Conservation (phyloP, 2,797 vertebrate genomes). For the Craterocephalus amniculus region DNA sequence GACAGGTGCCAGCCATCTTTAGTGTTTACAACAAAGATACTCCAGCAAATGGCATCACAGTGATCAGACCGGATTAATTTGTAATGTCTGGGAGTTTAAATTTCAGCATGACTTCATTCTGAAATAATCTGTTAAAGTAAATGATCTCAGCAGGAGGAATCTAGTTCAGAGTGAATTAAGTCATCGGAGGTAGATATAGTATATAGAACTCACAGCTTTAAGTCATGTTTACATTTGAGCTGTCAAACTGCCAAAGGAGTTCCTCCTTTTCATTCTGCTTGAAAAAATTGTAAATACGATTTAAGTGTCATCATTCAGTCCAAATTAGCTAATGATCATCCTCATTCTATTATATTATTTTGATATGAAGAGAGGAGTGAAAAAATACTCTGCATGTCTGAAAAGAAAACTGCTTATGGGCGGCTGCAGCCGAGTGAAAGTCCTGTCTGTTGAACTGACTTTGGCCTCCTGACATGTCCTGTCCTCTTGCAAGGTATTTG, state of each 20-base stretch:
- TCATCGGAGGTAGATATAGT: constrained; percentile 41
- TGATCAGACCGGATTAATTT: constrained; percentile 74
- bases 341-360: constrained; percentile 28
- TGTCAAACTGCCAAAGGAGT: constrained; percentile 32
- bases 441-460: constrained; percentile 53
- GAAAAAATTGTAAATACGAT: constrained; percentile 4
- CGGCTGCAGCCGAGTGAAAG: constrained; percentile 46
- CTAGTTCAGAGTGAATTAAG: constrained; percentile 65
- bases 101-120: constrained; percentile 58
- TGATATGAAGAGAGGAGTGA: constrained; percentile 47
- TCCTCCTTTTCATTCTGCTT: constrained; percentile 13
- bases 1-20: constrained; percentile 85
- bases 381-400: constrained; percentile 63
- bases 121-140: constrained; percentile 67
- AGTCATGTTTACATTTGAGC: constrained; percentile 32
- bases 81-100: constrained; percentile 66
- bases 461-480: constrained; percentile 46
- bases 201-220: constrained; percentile 21
- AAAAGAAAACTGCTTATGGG: constrained; percentile 58
- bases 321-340: constrained; percentile 38
- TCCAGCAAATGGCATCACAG: constrained; percentile 75
- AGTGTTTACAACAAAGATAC: constrained; percentile 76
- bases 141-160: constrained; percentile 74
- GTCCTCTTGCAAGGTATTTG: constrained; percentile 42
- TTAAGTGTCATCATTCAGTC: constrained; percentile 12